Evolutionary conservation across 2,888 invertebrate species (phyloP).

Genomic region (Mesorhabditis belari): DNA sequence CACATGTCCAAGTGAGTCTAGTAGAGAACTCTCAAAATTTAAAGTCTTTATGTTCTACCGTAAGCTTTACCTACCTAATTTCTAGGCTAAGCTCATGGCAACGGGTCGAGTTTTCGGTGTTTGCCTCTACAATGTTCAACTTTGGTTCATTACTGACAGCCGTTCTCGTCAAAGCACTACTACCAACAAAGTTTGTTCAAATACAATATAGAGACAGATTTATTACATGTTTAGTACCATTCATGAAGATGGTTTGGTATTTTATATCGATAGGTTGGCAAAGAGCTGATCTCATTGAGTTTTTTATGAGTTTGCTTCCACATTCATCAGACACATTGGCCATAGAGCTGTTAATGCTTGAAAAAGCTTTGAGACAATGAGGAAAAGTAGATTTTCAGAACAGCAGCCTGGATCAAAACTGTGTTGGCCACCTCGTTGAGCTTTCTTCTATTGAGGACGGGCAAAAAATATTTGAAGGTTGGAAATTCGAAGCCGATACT

Average conservation of each 20-base stretch:
- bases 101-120: constrained; percentile 13
- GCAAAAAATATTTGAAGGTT: constrained; percentile 63
- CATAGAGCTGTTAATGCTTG: not conserved
- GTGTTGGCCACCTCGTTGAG: constrained; percentile 69
- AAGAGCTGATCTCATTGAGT: not conserved
- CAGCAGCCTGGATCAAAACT: constrained; percentile 60
- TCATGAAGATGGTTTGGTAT: not conserved
- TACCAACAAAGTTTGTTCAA: constrained; percentile 63
- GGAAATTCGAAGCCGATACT: not conserved
- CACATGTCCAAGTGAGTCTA: constrained; percentile 17
- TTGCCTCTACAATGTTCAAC: constrained; percentile 69
- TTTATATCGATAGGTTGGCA: not conserved
- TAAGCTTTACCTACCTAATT: too few species aligned
- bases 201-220: not conserved
- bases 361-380: not conserved
- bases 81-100: not conserved
- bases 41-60: too few species aligned
- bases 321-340: too few species aligned
- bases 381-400: constrained; percentile 8
- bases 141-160: constrained; percentile 81
- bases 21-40: not conserved
- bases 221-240: not conserved
- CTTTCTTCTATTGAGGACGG: constrained; percentile 64
- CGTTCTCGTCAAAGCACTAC: constrained; percentile 74
- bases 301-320: not conserved